These are phyloP conservation scores for Nyctibius grandis DNA, from an alignment of 2,797 vertebrate genomes.

Conservation along the genomic window DNA sequence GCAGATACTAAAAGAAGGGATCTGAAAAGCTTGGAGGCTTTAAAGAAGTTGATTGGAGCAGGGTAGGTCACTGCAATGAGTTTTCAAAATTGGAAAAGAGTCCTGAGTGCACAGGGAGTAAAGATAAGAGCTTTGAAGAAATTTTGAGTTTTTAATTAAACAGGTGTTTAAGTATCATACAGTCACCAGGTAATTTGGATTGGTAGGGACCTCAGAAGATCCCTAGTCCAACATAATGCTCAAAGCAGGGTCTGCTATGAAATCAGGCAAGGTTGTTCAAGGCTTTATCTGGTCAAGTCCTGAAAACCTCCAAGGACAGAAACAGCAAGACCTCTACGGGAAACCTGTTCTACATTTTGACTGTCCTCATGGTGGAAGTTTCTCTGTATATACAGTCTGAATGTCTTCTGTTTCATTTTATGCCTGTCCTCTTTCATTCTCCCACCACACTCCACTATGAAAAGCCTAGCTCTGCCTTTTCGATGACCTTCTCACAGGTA, in stretches of 20 bases:
- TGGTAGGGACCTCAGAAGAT: neutral
- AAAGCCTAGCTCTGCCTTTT: neutral
- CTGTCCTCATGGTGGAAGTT: neutral
- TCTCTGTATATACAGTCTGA: neutral
- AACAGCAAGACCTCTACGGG: neutral
- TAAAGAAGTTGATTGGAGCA: neutral
- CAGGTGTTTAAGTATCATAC: neutral
- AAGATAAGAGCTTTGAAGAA: neutral
- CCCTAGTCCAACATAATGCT: neutral
- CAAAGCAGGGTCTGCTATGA: neutral
- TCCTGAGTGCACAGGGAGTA: neutral
- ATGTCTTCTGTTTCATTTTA: neutral
- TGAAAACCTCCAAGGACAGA: neutral
- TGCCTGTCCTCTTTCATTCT: neutral
- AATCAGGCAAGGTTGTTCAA: neutral
- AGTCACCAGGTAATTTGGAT: neutral
- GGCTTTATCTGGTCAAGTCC: accelerated
- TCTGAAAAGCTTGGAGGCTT: neutral
- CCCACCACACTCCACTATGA: no score
- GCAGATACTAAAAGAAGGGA: neutral
- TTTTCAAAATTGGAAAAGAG: neutral
- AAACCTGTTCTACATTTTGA: neutral
- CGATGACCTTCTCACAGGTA: neutral
- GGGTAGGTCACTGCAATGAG: neutral
- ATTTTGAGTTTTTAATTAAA: neutral